phyloP scores from a whole-genome alignment of 2,797 vertebrate genomes.

The Sebastes baramenuke region DNA sequence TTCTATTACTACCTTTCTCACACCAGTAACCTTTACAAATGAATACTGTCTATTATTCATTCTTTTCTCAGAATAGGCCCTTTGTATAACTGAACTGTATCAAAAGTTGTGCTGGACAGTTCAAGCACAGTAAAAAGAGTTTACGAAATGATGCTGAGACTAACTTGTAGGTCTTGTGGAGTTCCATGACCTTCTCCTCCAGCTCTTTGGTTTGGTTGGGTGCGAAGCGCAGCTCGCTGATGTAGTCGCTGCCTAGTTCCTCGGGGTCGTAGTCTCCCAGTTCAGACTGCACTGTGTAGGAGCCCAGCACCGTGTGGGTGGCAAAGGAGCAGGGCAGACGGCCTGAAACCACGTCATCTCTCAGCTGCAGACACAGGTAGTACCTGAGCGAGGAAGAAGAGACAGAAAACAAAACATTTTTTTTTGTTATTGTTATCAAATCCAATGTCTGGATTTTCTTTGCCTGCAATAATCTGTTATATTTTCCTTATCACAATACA shows the following conservation, averaged over 20 bases:
- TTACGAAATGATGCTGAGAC: neutral
- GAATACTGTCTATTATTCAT: neutral
- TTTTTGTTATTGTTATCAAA: neutral
- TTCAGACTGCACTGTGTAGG: conserved; percentile 95
- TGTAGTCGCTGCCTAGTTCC: conserved; percentile 89
- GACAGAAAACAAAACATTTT: neutral
- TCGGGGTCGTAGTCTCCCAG: conserved; percentile 95
- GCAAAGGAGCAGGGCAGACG: conserved; percentile 96
- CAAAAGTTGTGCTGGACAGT: no score
- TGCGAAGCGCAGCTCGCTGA: conserved; percentile 93
- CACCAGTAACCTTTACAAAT: neutral
- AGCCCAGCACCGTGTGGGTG: conserved; percentile 93
- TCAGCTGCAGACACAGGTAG: conserved; percentile 95
- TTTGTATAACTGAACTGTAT: neutral
- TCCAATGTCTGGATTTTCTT: neutral
- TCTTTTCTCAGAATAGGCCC: neutral
- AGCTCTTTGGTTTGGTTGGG: conserved; percentile 97
- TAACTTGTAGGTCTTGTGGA: conserved; percentile 97
- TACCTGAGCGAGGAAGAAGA: conserved; percentile 80
- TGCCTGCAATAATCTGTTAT: neutral
- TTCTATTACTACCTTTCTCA: neutral
- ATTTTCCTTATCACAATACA: neutral
- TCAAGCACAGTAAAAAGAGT: neutral
- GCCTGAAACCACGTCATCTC: conserved; percentile 94
- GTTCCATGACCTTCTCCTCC: conserved; percentile 94